phyloP scores from a whole-genome alignment of 2,113 vertebrate species.

The Bubo bubo region DNA sequence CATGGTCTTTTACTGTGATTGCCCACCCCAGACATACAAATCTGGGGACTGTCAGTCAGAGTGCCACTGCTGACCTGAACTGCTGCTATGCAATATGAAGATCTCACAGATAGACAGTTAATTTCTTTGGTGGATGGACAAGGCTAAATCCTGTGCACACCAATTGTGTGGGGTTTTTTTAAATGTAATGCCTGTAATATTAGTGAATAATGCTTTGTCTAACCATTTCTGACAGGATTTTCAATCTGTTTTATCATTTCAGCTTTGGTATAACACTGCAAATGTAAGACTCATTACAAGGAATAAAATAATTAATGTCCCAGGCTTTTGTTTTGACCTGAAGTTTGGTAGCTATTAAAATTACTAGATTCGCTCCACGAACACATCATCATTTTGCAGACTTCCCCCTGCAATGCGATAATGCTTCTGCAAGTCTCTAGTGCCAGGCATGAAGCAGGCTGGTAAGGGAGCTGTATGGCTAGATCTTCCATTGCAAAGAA shows the following conservation, averaged over 20 bases:
- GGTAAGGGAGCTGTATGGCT: background rate
- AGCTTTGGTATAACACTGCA: background rate
- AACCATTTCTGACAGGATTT: conserved; percentile 31
- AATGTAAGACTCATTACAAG: conserved; percentile 16
- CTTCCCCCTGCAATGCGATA: background rate
- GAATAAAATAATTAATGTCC: conserved; percentile 19
- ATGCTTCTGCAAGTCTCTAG: background rate
- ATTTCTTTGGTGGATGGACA: conserved; percentile 17
- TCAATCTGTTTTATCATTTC: conserved; percentile 10
- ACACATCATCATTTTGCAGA: background rate
- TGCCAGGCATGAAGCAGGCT: background rate
- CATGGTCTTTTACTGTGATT: background rate
- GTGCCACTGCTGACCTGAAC: background rate
- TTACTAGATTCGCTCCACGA: background rate
- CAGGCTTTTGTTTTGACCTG: background rate
- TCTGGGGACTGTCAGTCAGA: background rate
- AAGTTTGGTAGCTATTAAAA: conserved; percentile 7
- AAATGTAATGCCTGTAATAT: background rate
- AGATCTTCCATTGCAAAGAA: background rate
- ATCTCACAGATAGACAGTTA: background rate
- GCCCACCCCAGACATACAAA: background rate
- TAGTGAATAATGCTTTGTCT: conserved; percentile 27
- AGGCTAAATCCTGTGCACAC: background rate
- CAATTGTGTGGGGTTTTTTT: background rate
- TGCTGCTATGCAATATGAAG: background rate